A percentile compares a stretch with the other conserved stretches of the same genome.
Evolutionary conservation across 2,888 invertebrate species (phyloP).

Genomic region (Adineta ricciae): DNA sequence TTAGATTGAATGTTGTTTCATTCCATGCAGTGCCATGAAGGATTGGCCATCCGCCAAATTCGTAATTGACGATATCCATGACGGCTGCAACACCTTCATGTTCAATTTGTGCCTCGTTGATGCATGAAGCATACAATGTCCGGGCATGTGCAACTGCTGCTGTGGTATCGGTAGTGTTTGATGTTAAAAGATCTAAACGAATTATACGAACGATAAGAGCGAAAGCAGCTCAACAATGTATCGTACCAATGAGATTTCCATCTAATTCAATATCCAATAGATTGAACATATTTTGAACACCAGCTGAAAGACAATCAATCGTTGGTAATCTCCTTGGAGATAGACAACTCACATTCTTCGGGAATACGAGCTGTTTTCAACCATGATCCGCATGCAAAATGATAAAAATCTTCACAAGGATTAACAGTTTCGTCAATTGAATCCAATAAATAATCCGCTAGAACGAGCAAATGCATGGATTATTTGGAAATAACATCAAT

Average conservation of each 20-base stretch:
- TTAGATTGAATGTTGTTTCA: background rate
- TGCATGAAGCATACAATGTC: conserved; percentile 29
- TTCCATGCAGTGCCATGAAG: background rate
- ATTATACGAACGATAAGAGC: too few relatives aligned
- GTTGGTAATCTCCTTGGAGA: background rate
- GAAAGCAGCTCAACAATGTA: background rate
- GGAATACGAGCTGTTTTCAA: conserved; percentile 27
- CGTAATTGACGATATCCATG: background rate
- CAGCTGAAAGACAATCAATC: background rate
- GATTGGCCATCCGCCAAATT: conserved; percentile 32
- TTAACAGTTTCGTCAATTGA: background rate
- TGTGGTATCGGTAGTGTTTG: background rate
- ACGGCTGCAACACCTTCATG: conserved; percentile 14
- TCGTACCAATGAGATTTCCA: background rate
- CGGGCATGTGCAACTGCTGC: conserved; percentile 21
- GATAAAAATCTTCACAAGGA: conserved; percentile 31
- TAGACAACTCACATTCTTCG: background rate
- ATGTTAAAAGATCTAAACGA: background rate
- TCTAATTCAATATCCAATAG: background rate
- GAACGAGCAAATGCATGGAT: background rate
- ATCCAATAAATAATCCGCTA: conserved; percentile 19
- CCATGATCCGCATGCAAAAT: conserved; percentile 31
- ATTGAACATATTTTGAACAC: background rate
- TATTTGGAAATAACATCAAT: too few relatives aligned
- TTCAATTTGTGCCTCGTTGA: conserved; percentile 25